Evolutionary conservation across 2,113 vertebrate species (phyloP).

Genomic region (Meleagris gallopavo): DNA sequence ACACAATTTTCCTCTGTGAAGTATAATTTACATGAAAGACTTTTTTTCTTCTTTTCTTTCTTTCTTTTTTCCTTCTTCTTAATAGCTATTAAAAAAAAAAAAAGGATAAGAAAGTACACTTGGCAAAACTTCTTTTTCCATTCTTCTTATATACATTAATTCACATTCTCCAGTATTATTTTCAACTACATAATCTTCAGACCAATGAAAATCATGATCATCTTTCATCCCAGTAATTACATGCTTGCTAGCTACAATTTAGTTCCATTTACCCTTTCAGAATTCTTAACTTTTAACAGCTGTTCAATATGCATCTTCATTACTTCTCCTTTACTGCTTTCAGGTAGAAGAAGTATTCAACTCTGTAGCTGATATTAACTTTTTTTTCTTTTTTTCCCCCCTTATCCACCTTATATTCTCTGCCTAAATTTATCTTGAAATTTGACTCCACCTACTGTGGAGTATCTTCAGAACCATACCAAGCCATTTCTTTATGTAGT

Average conservation of each 20-base stretch:
- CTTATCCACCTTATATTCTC: neutral
- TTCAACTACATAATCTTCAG: neutral
- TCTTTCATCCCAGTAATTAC: constrained; percentile 27
- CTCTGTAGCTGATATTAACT: neutral
- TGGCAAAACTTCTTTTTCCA: neutral
- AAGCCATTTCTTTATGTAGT: neutral
- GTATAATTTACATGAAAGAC: neutral
- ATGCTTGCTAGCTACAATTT: constrained; percentile 27
- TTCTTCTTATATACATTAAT: neutral
- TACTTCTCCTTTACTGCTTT: neutral
- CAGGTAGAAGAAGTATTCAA: neutral
- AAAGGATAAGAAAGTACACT: neutral
- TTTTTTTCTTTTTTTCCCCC: neutral
- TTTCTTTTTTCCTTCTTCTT: neutral
- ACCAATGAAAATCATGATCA: constrained; percentile 11
- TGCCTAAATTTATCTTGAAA: neutral
- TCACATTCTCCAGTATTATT: neutral
- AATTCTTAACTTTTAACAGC: constrained; percentile 18
- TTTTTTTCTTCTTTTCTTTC: neutral
- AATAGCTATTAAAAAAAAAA: neutral
- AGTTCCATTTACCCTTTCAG: constrained; percentile 11
- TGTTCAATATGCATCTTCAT: neutral
- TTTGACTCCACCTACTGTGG: neutral
- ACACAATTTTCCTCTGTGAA: neutral
- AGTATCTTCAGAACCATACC: neutral